These are phyloP conservation scores for Anagrus nilaparvatae DNA, from an alignment of 1,140 invertebrate species.

Conservation along the genomic window DNA sequence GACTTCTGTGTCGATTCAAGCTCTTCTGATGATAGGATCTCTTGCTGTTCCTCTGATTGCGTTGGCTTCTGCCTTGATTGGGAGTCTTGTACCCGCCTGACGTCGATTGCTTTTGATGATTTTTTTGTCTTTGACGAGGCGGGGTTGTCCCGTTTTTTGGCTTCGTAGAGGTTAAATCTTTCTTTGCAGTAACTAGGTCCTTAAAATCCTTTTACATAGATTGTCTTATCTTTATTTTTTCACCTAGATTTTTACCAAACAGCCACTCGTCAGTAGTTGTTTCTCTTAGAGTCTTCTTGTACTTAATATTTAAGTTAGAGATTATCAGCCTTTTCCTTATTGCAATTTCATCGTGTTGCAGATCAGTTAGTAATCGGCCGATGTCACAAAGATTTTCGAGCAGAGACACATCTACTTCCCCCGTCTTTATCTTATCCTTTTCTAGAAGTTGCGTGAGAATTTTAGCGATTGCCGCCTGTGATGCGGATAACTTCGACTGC, in stretches of 20 bases:
- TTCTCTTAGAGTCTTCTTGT: constrained; percentile 9
- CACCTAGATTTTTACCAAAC: constrained; percentile 15
- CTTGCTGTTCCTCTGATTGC: background rate
- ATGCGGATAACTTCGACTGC: constrained; percentile 3
- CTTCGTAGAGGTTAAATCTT: background rate
- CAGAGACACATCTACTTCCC: background rate
- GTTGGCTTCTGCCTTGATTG: background rate
- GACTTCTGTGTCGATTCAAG: background rate
- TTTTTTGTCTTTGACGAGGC: too few species aligned
- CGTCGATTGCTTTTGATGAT: too few species aligned
- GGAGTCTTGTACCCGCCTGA: background rate
- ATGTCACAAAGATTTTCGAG: constrained; percentile 5
- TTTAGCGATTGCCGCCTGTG: background rate
- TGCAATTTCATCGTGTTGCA: constrained; percentile 3
- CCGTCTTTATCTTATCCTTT: background rate
- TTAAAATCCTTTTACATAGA: constrained; percentile 14
- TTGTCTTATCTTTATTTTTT: constrained; percentile 13
- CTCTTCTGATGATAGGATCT: background rate
- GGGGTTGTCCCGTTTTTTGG: too few species aligned
- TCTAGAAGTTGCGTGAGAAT: too few species aligned
- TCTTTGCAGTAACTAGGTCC: constrained; percentile 11
- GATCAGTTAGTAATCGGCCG: constrained; percentile 5
- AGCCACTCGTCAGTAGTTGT: constrained; percentile 6
- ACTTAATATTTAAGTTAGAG: background rate
- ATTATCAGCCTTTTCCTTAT: constrained; percentile 6